phyloP scores from a whole-genome alignment of 2,113 vertebrate species.

The Oplegnathus fasciatus region DNA sequence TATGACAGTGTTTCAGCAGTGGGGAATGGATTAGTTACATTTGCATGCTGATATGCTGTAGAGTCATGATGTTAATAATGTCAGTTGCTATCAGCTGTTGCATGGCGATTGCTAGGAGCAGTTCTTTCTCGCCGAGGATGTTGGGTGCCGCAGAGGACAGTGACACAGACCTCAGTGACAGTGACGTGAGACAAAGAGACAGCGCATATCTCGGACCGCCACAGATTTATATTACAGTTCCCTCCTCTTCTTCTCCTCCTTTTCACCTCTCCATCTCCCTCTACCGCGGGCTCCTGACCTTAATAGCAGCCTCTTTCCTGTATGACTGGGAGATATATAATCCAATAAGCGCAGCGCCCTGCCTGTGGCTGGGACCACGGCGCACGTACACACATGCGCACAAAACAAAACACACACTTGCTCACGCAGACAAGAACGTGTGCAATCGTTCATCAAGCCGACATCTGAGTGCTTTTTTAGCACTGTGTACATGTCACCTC shows the following conservation, averaged over 20 bases:
- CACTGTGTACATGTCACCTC: slow-evolving; percentile 5
- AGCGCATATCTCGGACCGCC: slow-evolving; percentile 16
- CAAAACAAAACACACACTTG: not conserved
- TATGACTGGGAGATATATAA: slow-evolving; percentile 56
- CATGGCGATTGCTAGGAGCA: not conserved
- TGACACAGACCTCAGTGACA: slow-evolving; percentile 5
- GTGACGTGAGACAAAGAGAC: slow-evolving; percentile 65
- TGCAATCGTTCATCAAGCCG: slow-evolving; percentile 33
- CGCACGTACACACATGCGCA: not conserved
- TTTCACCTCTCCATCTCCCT: slow-evolving; percentile 40
- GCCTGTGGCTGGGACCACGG: slow-evolving; percentile 28
- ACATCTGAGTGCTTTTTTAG: slow-evolving; percentile 17
- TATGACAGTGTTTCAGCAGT: slow-evolving; percentile 20
- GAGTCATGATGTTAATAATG: slow-evolving; percentile 54
- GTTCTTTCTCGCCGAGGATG: slow-evolving; percentile 14
- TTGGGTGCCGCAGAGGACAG: not conserved
- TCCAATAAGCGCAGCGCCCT: slow-evolving; percentile 56
- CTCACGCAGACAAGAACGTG: not conserved
- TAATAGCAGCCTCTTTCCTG: slow-evolving; percentile 61
- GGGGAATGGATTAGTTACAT: slow-evolving; percentile 53
- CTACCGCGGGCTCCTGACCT: slow-evolving; percentile 36
- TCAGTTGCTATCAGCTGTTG: slow-evolving; percentile 46
- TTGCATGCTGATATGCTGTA: slow-evolving; percentile 34
- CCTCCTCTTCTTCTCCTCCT: slow-evolving; percentile 28
- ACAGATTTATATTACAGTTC: slow-evolving; percentile 30